A percentile compares a stretch with the other conserved stretches of the same genome.
phyloP scores from a whole-genome alignment of 2,797 vertebrate species.

The Phyllotis vaccarum region DNA sequence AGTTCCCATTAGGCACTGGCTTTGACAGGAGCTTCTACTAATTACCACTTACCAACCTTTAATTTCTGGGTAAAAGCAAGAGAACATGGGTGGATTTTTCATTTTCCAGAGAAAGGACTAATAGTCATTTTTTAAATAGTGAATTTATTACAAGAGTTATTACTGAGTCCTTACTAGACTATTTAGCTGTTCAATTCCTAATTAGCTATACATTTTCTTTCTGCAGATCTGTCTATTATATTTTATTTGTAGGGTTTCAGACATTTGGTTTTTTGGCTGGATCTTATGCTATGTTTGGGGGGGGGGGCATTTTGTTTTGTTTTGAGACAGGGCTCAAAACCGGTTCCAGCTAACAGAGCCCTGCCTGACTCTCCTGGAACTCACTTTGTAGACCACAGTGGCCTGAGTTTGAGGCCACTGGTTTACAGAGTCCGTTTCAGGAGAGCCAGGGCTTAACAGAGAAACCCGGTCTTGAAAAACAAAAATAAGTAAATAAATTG shows the following conservation, averaged over 20 bases:
- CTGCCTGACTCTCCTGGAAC: neutral
- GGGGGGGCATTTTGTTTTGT: too few relatives aligned
- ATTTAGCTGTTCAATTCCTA: constrained; percentile 55
- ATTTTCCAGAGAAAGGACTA: constrained; percentile 74
- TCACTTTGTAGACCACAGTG: neutral
- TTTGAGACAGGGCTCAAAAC: neutral
- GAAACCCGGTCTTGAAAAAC: neutral
- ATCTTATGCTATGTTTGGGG: constrained; percentile 16
- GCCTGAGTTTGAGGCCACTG: neutral
- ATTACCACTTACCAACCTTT: constrained; percentile 76
- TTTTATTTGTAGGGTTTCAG: constrained; percentile 23
- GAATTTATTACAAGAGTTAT: constrained; percentile 62
- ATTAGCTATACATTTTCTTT: constrained; percentile 13
- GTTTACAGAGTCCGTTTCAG: neutral
- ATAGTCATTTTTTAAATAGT: constrained; percentile 11
- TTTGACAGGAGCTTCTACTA: constrained; percentile 70
- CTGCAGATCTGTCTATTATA: neutral
- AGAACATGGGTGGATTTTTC: constrained; percentile 75
- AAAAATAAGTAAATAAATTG: too few relatives aligned
- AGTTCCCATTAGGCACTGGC: constrained; percentile 64
- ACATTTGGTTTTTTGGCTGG: constrained; percentile 35
- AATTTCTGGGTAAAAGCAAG: constrained; percentile 76
- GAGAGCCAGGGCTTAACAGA: too few relatives aligned
- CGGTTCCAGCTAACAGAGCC: neutral
- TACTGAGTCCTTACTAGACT: constrained; percentile 47